Conservation (phyloP, 2,113 vertebrate species). For the Scalopus aquaticus region DNA sequence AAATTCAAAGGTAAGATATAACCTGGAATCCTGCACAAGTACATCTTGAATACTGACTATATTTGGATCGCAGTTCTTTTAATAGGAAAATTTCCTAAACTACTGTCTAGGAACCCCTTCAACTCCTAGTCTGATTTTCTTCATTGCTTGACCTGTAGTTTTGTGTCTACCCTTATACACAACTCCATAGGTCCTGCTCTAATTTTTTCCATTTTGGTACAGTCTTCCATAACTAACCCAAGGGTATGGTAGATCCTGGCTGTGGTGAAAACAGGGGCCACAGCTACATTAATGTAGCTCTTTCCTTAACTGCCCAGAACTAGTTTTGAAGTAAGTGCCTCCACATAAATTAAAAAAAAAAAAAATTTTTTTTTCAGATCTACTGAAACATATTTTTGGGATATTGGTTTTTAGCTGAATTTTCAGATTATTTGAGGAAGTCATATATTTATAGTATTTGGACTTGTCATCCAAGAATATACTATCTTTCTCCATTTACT, state of each 20-base stretch:
- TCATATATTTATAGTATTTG: background rate
- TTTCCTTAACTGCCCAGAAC: too few relatives aligned
- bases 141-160: constrained; percentile 96
- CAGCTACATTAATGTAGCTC: too few relatives aligned
- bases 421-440: background rate
- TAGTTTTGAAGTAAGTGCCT: too few relatives aligned
- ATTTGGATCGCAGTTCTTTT: constrained; percentile 97
- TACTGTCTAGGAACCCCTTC: constrained; percentile 98
- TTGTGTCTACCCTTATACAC: constrained; percentile 98
- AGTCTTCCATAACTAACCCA: too few relatives aligned
- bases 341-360: background rate
- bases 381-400: background rate
- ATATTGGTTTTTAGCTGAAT: background rate
- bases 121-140: constrained; percentile 98
- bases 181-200: constrained; percentile 91
- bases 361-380: background rate
- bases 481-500: background rate
- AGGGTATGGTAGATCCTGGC: too few relatives aligned
- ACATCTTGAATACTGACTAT: constrained; percentile 95
- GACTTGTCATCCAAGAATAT: background rate
- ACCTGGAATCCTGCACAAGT: constrained; percentile 96
- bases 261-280: too few relatives aligned
- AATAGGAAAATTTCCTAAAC: constrained; percentile 96
- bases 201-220: too few relatives aligned
- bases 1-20: constrained; percentile 99